These are phyloP conservation scores for Knipowitschia caucasica DNA, from an alignment of 2,797 vertebrate species.

Conservation along the genomic window DNA sequence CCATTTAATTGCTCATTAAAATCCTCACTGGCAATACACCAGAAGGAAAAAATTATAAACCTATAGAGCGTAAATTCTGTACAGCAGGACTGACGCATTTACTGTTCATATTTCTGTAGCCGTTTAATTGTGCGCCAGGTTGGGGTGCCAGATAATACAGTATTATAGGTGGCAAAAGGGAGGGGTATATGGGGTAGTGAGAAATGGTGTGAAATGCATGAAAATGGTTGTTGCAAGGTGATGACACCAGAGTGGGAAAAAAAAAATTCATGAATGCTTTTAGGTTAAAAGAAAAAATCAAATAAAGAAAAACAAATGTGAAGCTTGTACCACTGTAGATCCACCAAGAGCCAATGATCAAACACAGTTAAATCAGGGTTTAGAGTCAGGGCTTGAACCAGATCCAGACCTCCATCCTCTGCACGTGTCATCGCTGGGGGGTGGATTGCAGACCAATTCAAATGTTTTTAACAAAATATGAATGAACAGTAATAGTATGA, in stretches of 20 bases:
- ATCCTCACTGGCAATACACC: slow-evolving; percentile 12
- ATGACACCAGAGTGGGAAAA: slow-evolving; percentile 30
- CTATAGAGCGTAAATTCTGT: slow-evolving; percentile 30
- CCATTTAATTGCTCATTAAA: slow-evolving; percentile 8
- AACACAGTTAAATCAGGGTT: slow-evolving; percentile 68
- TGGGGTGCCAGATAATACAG: slow-evolving; percentile 42
- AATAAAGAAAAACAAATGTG: slow-evolving; percentile 10
- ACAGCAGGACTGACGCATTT: slow-evolving; percentile 29
- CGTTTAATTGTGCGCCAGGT: slow-evolving; percentile 40
- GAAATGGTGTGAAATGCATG: slow-evolving; percentile 28
- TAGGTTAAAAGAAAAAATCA: slow-evolving; percentile 3
- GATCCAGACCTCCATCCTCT: slow-evolving; percentile 52
- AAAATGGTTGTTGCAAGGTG: slow-evolving; percentile 45
- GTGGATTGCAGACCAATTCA: background rate
- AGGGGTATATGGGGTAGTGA: no score
- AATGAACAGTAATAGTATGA: no score
- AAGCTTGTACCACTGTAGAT: slow-evolving; percentile 22
- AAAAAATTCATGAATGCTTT: slow-evolving; percentile 13
- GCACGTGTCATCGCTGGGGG: slow-evolving; percentile 20
- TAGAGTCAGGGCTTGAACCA: slow-evolving; percentile 56
- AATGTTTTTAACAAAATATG: background rate
- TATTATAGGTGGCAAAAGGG: slow-evolving; percentile 39
- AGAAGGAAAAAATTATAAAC: slow-evolving; percentile 16
- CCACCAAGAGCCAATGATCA: slow-evolving; percentile 60
- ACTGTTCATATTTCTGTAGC: slow-evolving; percentile 36